phyloP scores from a whole-genome alignment of 1,140 invertebrate genomes.

The Stenopsyche tienmushanensis region DNA sequence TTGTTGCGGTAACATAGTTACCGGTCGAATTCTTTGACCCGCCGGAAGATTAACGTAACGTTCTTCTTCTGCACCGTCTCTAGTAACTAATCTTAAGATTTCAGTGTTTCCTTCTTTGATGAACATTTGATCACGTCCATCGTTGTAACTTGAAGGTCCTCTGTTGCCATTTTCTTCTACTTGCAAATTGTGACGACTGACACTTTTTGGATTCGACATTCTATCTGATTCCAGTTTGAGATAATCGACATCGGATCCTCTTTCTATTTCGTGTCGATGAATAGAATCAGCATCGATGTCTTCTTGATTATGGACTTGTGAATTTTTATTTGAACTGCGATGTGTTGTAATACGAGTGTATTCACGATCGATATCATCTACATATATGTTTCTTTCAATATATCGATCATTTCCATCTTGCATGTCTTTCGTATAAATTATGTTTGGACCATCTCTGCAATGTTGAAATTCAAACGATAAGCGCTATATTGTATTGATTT shows the following conservation, averaged over 20 bases:
- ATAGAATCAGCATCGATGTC: conserved; percentile 67
- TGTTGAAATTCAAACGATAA: background rate
- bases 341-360: conserved; percentile 55
- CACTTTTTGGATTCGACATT: conserved; percentile 47
- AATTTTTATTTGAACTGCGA: conserved; percentile 51
- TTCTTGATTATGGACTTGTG: conserved; percentile 51
- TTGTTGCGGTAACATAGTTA: conserved; percentile 61
- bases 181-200: conserved; percentile 45
- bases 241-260: conserved; percentile 67
- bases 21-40: conserved; percentile 53
- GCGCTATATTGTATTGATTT: background rate
- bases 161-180: conserved; percentile 46
- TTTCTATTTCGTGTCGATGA: conserved; percentile 70
- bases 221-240: conserved; percentile 50
- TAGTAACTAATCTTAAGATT: conserved; percentile 74
- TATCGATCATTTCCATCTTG: conserved; percentile 53
- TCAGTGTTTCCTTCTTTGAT: conserved; percentile 81
- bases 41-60: conserved; percentile 61
- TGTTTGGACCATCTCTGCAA: conserved; percentile 55
- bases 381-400: conserved; percentile 61
- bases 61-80: conserved; percentile 66
- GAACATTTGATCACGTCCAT: conserved; percentile 69
- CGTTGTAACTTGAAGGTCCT: conserved; percentile 44
- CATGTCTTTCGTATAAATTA: conserved; percentile 60
- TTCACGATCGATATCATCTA: conserved; percentile 61